Evolutionary conservation across 2,888 invertebrate species (phyloP).

Genomic region (Pristionchus exspectatus): DNA sequence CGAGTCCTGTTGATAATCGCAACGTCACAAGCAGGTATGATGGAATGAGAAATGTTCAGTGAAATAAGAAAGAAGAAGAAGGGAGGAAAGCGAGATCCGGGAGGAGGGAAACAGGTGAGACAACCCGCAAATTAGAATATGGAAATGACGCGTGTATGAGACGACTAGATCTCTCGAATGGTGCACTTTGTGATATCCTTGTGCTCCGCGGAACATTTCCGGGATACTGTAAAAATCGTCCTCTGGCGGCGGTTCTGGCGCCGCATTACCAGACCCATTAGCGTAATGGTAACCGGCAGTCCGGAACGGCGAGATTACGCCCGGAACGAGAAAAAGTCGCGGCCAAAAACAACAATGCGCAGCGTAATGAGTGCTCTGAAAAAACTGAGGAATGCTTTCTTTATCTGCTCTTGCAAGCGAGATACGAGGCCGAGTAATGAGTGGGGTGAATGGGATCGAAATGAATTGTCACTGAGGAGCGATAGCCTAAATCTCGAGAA

Average conservation of each 20-base stretch:
- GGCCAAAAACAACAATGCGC: background rate
- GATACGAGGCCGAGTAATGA: background rate
- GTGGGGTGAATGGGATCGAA: background rate
- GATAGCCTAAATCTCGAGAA: slow-evolving; percentile 27
- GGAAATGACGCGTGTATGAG: slow-evolving; percentile 35
- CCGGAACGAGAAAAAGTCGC: background rate
- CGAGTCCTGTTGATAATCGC: background rate
- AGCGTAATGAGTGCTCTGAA: background rate
- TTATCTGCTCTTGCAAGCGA: background rate
- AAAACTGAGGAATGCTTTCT: background rate
- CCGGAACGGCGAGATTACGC: background rate
- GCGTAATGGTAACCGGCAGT: background rate
- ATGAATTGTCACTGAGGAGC: background rate
- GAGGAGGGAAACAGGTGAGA: slow-evolving; percentile 13
- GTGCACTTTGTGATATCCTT: background rate
- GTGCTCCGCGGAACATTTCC: background rate
- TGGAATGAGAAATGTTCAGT: slow-evolving; percentile 6
- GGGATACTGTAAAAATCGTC: background rate
- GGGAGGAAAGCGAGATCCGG: slow-evolving; percentile 39
- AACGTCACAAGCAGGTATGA: background rate
- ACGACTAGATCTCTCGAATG: background rate
- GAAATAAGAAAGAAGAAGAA: background rate
- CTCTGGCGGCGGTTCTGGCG: background rate
- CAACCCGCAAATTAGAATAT: slow-evolving; percentile 39
- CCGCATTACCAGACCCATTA: background rate